These are phyloP conservation scores for Branchellion lobata DNA, from an alignment of 2,888 invertebrate species.

Conservation along the genomic window DNA sequence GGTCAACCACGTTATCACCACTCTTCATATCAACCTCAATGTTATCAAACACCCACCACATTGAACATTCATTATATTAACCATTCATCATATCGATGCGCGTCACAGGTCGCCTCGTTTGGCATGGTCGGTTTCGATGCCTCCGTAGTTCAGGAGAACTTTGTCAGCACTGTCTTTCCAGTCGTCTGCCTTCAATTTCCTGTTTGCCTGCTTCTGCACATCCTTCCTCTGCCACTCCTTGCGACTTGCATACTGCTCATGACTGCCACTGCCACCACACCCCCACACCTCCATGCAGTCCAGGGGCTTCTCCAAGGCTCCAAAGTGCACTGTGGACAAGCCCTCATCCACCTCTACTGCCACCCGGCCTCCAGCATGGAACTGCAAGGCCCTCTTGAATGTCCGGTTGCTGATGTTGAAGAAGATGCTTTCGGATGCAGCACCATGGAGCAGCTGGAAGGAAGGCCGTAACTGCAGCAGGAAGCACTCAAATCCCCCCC, in stretches of 20 bases:
- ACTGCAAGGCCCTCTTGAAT: constrained; percentile 21
- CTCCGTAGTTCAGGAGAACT: constrained; percentile 83
- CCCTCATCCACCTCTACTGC: constrained; percentile 74
- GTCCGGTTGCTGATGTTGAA: constrained; percentile 38
- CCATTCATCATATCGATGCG: too few species aligned
- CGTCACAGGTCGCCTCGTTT: constrained; percentile 46
- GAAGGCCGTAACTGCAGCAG: constrained; percentile 73
- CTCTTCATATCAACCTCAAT: too few species aligned
- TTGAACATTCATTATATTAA: too few species aligned
- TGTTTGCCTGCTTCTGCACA: constrained; percentile 72
- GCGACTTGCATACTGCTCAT: constrained; percentile 79
- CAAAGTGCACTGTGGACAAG: constrained; percentile 70
- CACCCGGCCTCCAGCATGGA: background rate
- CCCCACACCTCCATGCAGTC: constrained; percentile 64
- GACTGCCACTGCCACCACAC: constrained; percentile 59
- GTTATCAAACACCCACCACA: too few species aligned
- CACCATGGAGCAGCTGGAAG: constrained; percentile 65
- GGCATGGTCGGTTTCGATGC: constrained; percentile 62
- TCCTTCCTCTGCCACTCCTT: constrained; percentile 88
- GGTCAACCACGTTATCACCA: too few species aligned
- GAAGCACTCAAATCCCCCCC: constrained; percentile 78
- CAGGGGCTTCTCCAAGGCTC: constrained; percentile 55
- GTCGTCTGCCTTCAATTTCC: constrained; percentile 75
- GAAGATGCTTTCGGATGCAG: constrained; percentile 51
- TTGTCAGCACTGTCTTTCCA: constrained; percentile 95